Conservation (phyloP, 1,140 invertebrate species). For the Asbolus verrucosus region DNA sequence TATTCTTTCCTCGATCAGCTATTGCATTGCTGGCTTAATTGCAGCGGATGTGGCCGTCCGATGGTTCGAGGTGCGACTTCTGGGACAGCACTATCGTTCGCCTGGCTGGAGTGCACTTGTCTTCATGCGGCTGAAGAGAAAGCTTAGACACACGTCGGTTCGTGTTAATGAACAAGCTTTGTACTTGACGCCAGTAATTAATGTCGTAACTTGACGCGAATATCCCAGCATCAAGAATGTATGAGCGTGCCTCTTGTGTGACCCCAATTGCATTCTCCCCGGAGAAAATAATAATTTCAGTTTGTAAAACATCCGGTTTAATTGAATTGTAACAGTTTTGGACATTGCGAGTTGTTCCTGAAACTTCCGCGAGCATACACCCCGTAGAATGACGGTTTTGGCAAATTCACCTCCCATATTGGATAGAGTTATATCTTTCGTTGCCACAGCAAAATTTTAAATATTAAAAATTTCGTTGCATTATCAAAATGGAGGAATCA, state of each 20-base stretch:
- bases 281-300: conserved; percentile 7
- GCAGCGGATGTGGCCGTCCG: too few species aligned
- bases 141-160: conserved; percentile 44
- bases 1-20: too few species aligned
- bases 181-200: conserved; percentile 39
- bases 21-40: too few species aligned
- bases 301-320: not conserved
- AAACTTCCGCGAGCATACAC: too few species aligned
- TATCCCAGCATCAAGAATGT: conserved; percentile 28
- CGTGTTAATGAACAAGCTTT: conserved; percentile 37
- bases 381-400: too few species aligned
- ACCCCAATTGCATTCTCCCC: conserved; percentile 26
- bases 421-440: too few species aligned
- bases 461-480: too few species aligned
- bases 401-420: too few species aligned
- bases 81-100: conserved; percentile 38
- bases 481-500: too few species aligned
- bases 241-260: not conserved
- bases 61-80: conserved; percentile 19
- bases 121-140: conserved; percentile 29
- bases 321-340: not conserved
- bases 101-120: conserved; percentile 33
- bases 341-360: too few species aligned
- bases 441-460: too few species aligned
- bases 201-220: conserved; percentile 44